phyloP scores from a whole-genome alignment of 2,888 invertebrate genomes.

The Horisme vitalbata region DNA sequence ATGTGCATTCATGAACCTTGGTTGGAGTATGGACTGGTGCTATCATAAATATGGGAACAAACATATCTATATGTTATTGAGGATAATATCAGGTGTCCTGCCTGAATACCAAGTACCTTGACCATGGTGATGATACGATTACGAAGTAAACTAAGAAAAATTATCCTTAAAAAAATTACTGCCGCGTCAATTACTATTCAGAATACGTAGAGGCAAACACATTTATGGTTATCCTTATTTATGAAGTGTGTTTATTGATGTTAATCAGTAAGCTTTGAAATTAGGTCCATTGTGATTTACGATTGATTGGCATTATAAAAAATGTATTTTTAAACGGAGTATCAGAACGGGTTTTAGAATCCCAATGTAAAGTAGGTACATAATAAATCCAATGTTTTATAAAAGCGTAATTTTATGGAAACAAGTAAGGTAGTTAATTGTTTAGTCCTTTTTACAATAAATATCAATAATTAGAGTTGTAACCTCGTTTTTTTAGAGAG shows the following conservation, averaged over 20 bases:
- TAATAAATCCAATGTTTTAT: too few relatives aligned
- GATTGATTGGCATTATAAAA: too few relatives aligned
- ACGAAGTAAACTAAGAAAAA: constrained; percentile 16
- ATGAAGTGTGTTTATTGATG: constrained; percentile 4
- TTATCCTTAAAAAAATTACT: constrained; percentile 25
- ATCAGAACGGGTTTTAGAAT: too few relatives aligned
- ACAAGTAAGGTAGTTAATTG: too few relatives aligned
- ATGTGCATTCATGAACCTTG: too few relatives aligned
- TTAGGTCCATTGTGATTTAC: neutral
- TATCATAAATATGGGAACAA: neutral
- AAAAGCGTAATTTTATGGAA: too few relatives aligned
- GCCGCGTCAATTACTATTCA: constrained; percentile 25
- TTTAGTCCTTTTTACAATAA: too few relatives aligned
- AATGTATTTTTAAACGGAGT: too few relatives aligned
- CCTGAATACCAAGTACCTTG: constrained; percentile 9
- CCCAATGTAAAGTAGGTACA: too few relatives aligned
- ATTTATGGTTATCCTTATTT: constrained; percentile 27
- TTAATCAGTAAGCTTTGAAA: neutral
- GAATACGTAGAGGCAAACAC: constrained; percentile 22
- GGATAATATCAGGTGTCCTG: constrained; percentile 6
- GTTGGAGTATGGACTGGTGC: too few relatives aligned
- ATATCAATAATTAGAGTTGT: too few relatives aligned
- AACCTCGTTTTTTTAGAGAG: too few relatives aligned
- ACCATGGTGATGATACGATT: constrained; percentile 23
- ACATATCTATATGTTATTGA: neutral